A percentile compares a stretch with the other conserved stretches of the same genome.
Conservation (phyloP, 1,140 invertebrate species). For the Drosophila ananassae region DNA sequence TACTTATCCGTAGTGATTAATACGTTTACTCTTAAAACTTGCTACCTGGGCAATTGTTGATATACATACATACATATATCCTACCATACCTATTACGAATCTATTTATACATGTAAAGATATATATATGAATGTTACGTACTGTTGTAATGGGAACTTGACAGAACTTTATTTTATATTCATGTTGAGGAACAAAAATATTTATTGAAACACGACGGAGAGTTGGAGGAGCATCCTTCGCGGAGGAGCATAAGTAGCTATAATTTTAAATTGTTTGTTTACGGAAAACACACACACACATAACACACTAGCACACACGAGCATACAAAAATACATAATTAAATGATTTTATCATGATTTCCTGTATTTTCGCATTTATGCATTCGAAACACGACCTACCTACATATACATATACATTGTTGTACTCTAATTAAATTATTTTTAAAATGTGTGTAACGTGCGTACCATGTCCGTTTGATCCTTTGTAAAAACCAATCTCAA, state of each 20-base stretch:
- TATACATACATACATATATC: conserved; percentile 70
- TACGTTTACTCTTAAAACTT: conserved; percentile 68
- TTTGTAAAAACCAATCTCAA: conserved; percentile 55
- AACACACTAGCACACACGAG: conserved; percentile 15
- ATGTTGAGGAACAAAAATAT: conserved; percentile 60
- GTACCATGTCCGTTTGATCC: conserved; percentile 65
- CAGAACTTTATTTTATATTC: conserved; percentile 74
- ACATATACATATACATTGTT: conserved; percentile 62
- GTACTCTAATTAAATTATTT: conserved; percentile 72
- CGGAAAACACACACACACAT: conserved; percentile 14
- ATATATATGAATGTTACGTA: conserved; percentile 68
- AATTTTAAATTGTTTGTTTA: conserved; percentile 46
- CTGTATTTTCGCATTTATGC: conserved; percentile 79
- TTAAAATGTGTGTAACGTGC: conserved; percentile 70
- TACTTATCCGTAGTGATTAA: conserved; percentile 58
- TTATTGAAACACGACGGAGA: conserved; percentile 40
- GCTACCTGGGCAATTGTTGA: conserved; percentile 80
- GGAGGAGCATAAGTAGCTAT: not conserved
- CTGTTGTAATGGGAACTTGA: conserved; percentile 49
- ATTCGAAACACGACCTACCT: conserved; percentile 56
- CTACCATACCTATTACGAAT: conserved; percentile 40
- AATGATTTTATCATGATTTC: conserved; percentile 40
- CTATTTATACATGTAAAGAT: conserved; percentile 50
- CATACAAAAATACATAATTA: conserved; percentile 22
- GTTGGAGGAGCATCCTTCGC: too few relatives aligned